Percentiles rank a stretch among this genome's conserved stretches.
These are phyloP conservation scores for Hydra vulgaris DNA, from an alignment of 30 jellyfish, hydroid and myxozoan genomes.

Conservation along the genomic window DNA sequence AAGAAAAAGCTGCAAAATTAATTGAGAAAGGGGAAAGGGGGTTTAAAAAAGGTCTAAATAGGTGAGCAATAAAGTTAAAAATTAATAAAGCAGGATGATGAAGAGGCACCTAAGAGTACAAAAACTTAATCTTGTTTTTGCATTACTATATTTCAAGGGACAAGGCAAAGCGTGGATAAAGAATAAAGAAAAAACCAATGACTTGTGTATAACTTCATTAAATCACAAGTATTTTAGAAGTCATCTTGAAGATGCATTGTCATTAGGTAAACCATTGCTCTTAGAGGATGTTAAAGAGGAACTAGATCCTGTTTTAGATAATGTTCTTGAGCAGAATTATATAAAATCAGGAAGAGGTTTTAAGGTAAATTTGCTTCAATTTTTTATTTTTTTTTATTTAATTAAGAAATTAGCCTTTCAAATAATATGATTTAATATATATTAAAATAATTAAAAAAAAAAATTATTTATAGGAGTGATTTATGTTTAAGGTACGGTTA, in stretches of 20 bases:
- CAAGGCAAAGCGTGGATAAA: constrained; percentile 84
- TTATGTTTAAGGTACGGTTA: constrained; percentile 46
- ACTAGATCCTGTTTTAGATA: constrained; percentile 66
- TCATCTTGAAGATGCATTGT: constrained; percentile 64
- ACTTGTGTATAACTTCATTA: constrained; percentile 31
- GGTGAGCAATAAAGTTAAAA: too few relatives aligned
- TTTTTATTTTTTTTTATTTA: neutral
- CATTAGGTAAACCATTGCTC: constrained; percentile 60
- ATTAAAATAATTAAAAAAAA: too few relatives aligned
- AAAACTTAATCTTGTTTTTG: too few relatives aligned
- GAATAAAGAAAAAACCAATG: constrained; percentile 53
- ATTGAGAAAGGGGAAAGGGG: too few relatives aligned
- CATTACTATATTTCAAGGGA: too few relatives aligned
- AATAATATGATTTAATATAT: too few relatives aligned
- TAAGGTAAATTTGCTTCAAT: constrained; percentile 29
- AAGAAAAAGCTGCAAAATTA: too few relatives aligned
- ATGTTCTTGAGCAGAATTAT: constrained; percentile 59
- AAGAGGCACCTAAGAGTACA: too few relatives aligned
- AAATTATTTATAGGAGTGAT: neutral
- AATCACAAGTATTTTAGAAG: constrained; percentile 71
- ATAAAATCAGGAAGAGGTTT: constrained; percentile 57
- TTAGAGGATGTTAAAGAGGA: constrained; percentile 76
- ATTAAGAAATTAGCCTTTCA: too few relatives aligned
- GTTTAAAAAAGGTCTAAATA: too few relatives aligned
- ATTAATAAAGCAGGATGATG: too few relatives aligned